Conservation (phyloP, 2,888 invertebrate species). For the Athetis lepigone region DNA sequence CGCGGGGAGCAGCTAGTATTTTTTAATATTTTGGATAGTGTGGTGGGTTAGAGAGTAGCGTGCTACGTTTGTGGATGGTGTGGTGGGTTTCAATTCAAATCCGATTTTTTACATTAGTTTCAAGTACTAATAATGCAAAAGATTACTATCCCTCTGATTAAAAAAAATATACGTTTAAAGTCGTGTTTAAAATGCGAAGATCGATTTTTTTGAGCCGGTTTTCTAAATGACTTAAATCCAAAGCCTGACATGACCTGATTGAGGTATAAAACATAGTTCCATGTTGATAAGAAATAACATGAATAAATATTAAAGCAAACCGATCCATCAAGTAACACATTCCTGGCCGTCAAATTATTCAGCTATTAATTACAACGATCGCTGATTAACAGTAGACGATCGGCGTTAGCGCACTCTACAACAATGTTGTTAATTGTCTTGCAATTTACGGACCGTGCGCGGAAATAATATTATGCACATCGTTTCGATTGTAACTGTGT, state of each 20-base stretch:
- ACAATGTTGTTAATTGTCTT: conserved; percentile 76
- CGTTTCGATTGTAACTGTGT: conserved; percentile 68
- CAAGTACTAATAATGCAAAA: too few species aligned
- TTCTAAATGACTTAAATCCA: not conserved
- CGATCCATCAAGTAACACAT: conserved; percentile 45
- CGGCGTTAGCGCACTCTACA: conserved; percentile 52
- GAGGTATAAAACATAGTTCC: not conserved
- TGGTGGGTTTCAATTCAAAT: too few species aligned
- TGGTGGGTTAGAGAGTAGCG: too few species aligned
- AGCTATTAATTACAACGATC: conserved; percentile 54
- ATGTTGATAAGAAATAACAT: not conserved
- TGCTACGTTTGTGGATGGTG: too few species aligned
- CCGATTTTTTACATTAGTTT: too few species aligned
- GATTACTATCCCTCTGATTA: too few species aligned
- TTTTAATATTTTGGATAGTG: too few species aligned
- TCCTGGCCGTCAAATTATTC: conserved; percentile 45
- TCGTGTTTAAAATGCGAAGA: too few species aligned
- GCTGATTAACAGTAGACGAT: conserved; percentile 47
- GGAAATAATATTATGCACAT: conserved; percentile 73
- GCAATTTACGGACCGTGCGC: conserved; percentile 78
- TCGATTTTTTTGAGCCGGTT: not conserved
- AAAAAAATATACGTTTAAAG: too few species aligned
- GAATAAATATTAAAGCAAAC: conserved; percentile 1
- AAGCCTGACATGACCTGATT: too few species aligned
- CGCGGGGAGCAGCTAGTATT: too few species aligned